Base-by-base conservation (phyloP, 2,888 invertebrate species). In the Drosophila anomelani region DNA sequence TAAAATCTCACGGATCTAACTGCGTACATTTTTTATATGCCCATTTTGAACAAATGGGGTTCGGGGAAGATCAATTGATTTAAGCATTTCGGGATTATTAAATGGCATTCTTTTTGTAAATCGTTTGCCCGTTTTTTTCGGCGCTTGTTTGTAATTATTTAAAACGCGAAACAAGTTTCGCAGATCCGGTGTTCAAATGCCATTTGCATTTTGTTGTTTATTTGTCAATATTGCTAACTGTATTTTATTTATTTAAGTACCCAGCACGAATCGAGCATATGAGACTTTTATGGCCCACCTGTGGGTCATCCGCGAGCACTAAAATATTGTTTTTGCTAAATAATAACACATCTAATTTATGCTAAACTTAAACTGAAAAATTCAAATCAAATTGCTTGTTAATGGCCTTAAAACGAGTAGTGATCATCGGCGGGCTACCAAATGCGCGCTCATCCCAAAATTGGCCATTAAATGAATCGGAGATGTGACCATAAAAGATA, bases 171-270 rank as follows among this genome's bases (percentile, higher is more conserved):
- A 68, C 68, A 69, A 68, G 68, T 68, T 68, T 49, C 41, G 23
- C 58, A 49, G 70, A 68, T 68, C 69, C 67, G 69, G 64, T 63
- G 64, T 34, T 13, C 20, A 64, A 66, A 64, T 66, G 41, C 20
- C 49, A 66, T 66, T 66, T 64, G 66, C 64, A 66, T 66, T 62
- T 59, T 15, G 36, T 46, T 46, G 44, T 44, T 62, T 46, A 59
- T 62, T 17, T 44, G 66, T 38, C 66, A 51, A 66, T 64, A 63
- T 44, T 55, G 39, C 32, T 71, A 71, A 71, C 71, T 75, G 72
- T 74, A 54, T 58, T 66, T 75, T 39, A 66, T 66, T 66, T 56
- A 49, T 20, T 36, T 38, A 75, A 66, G 66, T 47, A 75, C 47
- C 41, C 32, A 32, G 26, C n/a, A 34, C 23, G 38, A 63, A 63